Conservation (phyloP, 2,888 invertebrate genomes). For the Axea sp. region DNA sequence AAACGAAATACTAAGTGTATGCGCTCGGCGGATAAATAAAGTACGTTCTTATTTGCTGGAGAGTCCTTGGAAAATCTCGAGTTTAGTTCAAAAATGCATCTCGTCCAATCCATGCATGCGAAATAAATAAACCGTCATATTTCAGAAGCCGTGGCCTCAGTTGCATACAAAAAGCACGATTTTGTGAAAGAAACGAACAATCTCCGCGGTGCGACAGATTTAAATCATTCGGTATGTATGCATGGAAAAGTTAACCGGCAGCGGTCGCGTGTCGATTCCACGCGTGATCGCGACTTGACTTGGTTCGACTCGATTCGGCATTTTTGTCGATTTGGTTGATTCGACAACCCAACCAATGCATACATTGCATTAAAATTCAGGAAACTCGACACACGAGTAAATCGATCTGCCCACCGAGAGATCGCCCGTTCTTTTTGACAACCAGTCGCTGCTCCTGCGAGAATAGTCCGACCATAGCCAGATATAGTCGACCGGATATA, state of each 20-base stretch:
- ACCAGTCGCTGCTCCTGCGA: conserved; percentile 25
- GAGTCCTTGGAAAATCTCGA: conserved; percentile 10
- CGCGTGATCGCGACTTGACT: conserved; percentile 43
- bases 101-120: conserved; percentile 33
- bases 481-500: conserved; percentile 24
- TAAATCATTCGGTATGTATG: conserved; percentile 63
- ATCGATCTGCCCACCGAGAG: conserved; percentile 63
- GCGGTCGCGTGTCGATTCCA: conserved; percentile 59
- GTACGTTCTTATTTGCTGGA: conserved; percentile 18
- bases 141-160: conserved; percentile 28
- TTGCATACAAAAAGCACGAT: conserved; percentile 52
- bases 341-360: conserved; percentile 63
- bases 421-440: conserved; percentile 62
- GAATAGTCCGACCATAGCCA: conserved; percentile 1
- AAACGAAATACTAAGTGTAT: conserved; percentile 12
- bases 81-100: conserved; percentile 31
- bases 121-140: conserved; percentile 55
- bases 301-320: neutral
- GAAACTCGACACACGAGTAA: conserved; percentile 60
- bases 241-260: conserved; percentile 65
- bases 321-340: conserved; percentile 57
- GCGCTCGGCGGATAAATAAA: conserved; percentile 26
- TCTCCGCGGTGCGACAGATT: conserved; percentile 37
- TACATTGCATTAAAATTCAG: conserved; percentile 68
- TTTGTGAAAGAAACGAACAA: conserved; percentile 35